Evolutionary conservation across 1,140 invertebrate species (phyloP), one percentile per base, ranked within the genome.

Genomic region (Leptonema lineaticorne): DNA sequence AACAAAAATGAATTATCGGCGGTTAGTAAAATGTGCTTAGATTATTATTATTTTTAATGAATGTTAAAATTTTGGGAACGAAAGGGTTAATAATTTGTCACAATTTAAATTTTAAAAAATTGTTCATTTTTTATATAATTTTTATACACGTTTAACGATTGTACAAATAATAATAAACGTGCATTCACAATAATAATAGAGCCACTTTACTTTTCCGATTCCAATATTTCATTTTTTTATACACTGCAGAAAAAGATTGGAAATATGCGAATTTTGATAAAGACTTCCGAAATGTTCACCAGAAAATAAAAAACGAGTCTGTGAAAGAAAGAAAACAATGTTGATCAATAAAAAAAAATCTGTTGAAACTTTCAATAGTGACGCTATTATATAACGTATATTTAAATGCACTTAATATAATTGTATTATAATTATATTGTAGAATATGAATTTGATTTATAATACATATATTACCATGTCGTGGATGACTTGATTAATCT

Each of bases 401-500:
- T 41, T 3, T 41, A 41, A 41, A 4, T 41, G 37, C 11, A 41
- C 2, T 11, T 33, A 33, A 41, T 41, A 16, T 41, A 41, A 4
- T 11, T 11, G 9, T 41, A 4, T 2, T 41, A 3, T 11, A 41
- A 41, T 14, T 3, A 41, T 16, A 41, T 41, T 11, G 5, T 11
- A 33, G 30, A 33, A 6, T 33, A 33, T 11, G 5, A 33, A 6
- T 33, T n/a, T n/a, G n/a, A 33, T 33, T 6, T 33, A 33, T 11
- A 33, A 33, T 33, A 41, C 37, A 1, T 3, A 4, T 41, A 48
- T 26, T 59, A 59, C 57, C 27, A 18, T 30, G 30, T 59, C 33
- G 18, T 33, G n/a, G 7, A 16, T 20, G 20, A 45, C 7, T 18
- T 20, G 2, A 62, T 69, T 58, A 72, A 56, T 67, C 59, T 59